Base-by-base conservation (phyloP, 2,888 invertebrate genomes). In the Ligdia adustata region DNA sequence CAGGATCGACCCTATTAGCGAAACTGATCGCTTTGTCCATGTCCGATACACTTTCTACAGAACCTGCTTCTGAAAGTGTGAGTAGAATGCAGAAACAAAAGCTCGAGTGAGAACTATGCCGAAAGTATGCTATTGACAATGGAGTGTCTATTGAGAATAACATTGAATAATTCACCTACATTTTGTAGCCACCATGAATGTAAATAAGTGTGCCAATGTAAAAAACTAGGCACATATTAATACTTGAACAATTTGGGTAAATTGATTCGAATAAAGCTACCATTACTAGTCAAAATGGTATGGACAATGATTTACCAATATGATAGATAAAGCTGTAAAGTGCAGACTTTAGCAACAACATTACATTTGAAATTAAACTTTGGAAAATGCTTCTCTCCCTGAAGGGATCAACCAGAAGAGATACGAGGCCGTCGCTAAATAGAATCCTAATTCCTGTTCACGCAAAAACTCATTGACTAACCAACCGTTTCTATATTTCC, bases 11-110 rank as follows among this genome's bases (percentile, higher is more conserved):
- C 47, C 40, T 47, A 37, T 5, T 22, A 48, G 50, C 43, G 44
- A 38, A 43, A 47, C 52, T 11, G 51, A 54, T 46, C 35, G 54
- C 42, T 50, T 55, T 55, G 44, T 44, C 24, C 22, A 38, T 42
- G 33, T 35, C 28, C 49, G 46, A 55, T 56, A 52, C 59, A 55
- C 56, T 59, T 57, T 59, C 59, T 52, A 54, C 48, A 14, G 33
- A 38, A 41, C 27, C 29, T 40, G 13, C 4, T 26, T n/a, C 34
- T 39, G 34, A 32, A 42, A 42, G 22, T 37, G 42, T 42, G 48
- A 48, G 28, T 6, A 12, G 32, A 48, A 37, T 48, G 22, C 28
- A 12, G 38, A 48, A 48, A 32, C 47, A 35, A 35, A 41, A 40
- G 45, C 33, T n/a, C n/a, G n/a, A n/a, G n/a, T n/a, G 20, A 28